Conservation (phyloP, 2,888 invertebrate genomes). For the Archips crataeganus region DNA sequence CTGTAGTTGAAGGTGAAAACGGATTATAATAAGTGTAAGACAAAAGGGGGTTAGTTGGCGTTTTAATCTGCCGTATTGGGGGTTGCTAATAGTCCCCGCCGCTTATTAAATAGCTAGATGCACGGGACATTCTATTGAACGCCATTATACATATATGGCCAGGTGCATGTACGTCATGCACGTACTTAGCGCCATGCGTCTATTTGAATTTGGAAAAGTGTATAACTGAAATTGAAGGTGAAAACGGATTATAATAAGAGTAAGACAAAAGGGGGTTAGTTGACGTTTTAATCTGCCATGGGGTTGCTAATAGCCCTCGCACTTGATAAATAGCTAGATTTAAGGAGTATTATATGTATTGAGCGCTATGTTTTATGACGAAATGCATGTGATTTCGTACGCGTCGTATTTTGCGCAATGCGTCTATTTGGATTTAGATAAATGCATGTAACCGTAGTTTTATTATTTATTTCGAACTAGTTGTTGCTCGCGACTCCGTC, state of each 20-base stretch:
- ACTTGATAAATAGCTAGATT: constrained; percentile 62
- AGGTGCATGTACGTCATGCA: constrained; percentile 53
- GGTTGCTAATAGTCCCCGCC: constrained; percentile 63
- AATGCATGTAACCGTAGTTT: neutral
- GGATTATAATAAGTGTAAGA: no score
- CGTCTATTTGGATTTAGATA: constrained; percentile 7
- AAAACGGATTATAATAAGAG: no score
- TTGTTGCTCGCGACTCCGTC: no score
- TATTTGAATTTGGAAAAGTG: constrained; percentile 7
- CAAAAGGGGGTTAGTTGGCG: constrained; percentile 68
- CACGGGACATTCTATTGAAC: constrained; percentile 63
- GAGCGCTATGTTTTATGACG: constrained; percentile 61
- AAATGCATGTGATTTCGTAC: constrained; percentile 52
- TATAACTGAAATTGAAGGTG: neutral
- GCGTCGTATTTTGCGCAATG: constrained; percentile 43
- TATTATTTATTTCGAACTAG: no score
- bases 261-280: constrained; percentile 61
- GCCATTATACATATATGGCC: constrained; percentile 60
- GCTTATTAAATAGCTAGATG: constrained; percentile 61
- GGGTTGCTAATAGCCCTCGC: constrained; percentile 63
- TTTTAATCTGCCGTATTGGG: constrained; percentile 70
- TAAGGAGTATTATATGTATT: constrained; percentile 65
- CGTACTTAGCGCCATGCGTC: constrained; percentile 39
- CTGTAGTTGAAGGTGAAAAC: no score
- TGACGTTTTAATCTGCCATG: constrained; percentile 73